Base-by-base conservation (phyloP, 2,797 vertebrate species). In the Dermochelys coriacea region DNA sequence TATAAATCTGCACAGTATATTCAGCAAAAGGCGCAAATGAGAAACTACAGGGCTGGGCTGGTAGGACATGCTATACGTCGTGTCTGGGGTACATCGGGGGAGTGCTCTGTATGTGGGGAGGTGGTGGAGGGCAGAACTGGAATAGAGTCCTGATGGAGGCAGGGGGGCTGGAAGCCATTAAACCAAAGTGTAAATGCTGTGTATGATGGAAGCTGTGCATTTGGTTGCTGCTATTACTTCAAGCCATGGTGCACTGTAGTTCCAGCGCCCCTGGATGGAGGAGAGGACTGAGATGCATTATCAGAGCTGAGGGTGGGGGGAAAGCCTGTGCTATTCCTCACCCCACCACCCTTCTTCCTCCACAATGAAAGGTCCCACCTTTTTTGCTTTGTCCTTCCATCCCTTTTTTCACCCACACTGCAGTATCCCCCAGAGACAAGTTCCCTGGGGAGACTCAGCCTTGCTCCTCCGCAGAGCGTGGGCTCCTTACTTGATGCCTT, bases 371-470 rank as follows among this genome's bases (percentile, higher is more conserved):
- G 55, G 27, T 74, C 55, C 77, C 79, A 49, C 12, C 25, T 57
- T 71, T 34, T 59, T 64, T 88, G 51, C 83, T 89, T 81, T 41
- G 5, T 82, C 29, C 59, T 71, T 47, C 81, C 78, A 88, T 49
- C 75, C 41, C 9, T 2, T 59, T 47, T 84, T 85, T 78, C 45
- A 12, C 37, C 86, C 77, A 77, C 47, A 71, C 52, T 57, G 80
- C 77, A 79, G 0, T n/a, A 52, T 84, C 59, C 78, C 86, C 80
- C 82, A 2, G 59, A n/a, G 34, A n/a, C 34, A 15, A 34, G 16
- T 19, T 64, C 7, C 34, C 61, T n/a, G 16, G 34, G 19, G 61
- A 1, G 61, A 19, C 34, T n/a, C 61, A 4, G 61, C 34, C 16
- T n/a, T 19, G 34, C 61, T 64, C 16, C 61, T 19, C 34, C 9